Conservation (phyloP, 2,888 invertebrate genomes). For the Phyllotreta cruciferae region DNA sequence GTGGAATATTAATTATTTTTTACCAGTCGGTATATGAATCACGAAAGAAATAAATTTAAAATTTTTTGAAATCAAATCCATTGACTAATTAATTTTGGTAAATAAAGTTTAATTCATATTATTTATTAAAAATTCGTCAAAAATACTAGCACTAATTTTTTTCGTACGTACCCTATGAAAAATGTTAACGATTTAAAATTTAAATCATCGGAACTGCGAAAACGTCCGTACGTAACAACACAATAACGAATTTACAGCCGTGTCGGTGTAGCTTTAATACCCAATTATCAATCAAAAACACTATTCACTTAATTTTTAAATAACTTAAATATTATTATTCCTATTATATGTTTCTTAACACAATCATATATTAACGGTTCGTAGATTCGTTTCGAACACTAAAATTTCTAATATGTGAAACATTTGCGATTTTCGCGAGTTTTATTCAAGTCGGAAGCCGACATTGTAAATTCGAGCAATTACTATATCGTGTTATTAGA, state of each 20-base stretch:
- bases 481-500: conserved; percentile 11
- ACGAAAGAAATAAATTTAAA: too few relatives aligned
- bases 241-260: conserved; percentile 8
- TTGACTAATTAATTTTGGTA: too few relatives aligned
- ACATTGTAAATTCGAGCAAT: conserved; percentile 6
- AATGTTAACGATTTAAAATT: too few relatives aligned
- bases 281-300: conserved; percentile 13
- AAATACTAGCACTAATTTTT: too few relatives aligned
- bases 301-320: conserved; percentile 11
- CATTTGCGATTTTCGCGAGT: neutral
- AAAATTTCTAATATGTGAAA: conserved; percentile 2
- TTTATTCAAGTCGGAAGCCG: conserved; percentile 1
- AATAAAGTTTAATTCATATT: too few relatives aligned
- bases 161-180: too few relatives aligned
- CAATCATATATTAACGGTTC: neutral
- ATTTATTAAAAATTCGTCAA: too few relatives aligned
- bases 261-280: neutral
- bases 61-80: too few relatives aligned
- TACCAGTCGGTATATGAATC: too few relatives aligned
- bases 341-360: conserved; percentile 3
- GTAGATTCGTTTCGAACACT: neutral
- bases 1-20: too few relatives aligned
- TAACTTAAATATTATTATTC: conserved; percentile 6
- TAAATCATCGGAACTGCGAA: neutral
- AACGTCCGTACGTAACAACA: neutral